Percentiles rank a stretch among this genome's conserved stretches.
Conservation (phyloP, 2,888 invertebrate genomes). For the Leucophenga maculata region DNA sequence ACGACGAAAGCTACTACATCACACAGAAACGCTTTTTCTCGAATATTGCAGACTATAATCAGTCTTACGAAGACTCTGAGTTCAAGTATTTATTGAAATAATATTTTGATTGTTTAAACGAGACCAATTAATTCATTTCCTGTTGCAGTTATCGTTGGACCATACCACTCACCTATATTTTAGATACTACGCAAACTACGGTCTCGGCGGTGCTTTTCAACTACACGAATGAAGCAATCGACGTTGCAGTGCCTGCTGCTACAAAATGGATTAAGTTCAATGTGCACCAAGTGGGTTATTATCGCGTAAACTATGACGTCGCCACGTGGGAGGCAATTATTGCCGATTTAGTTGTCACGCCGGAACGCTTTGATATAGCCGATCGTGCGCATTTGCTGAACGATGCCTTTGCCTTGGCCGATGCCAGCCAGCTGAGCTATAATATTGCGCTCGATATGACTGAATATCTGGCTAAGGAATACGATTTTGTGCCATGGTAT, state of each 20-base stretch:
- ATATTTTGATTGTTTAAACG: too few species aligned
- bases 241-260: conserved; percentile 63
- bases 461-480: conserved; percentile 78
- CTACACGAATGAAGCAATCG: conserved; percentile 34
- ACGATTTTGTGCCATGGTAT: conserved; percentile 82
- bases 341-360: conserved; percentile 62
- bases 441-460: conserved; percentile 79
- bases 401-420: conserved; percentile 86
- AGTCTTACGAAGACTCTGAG: conserved; percentile 71
- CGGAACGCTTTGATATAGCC: conserved; percentile 73
- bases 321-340: conserved; percentile 76
- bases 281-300: conserved; percentile 86
- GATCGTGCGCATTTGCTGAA: conserved; percentile 86
- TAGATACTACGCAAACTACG: conserved; percentile 71
- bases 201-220: conserved; percentile 62
- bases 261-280: conserved; percentile 87
- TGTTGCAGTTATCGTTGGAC: conserved; percentile 84
- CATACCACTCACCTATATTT: conserved; percentile 83
- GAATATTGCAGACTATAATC: conserved; percentile 75
- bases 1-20: conserved; percentile 72
- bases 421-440: conserved; percentile 79
- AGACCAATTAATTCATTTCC: too few species aligned
- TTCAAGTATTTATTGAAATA: conserved; percentile 69
- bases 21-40: conserved; percentile 83
- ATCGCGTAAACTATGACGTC: conserved; percentile 85